These are phyloP conservation scores for Notarius quadriscutis DNA, from an alignment of 2,113 vertebrate genomes.

Conservation along the genomic window DNA sequence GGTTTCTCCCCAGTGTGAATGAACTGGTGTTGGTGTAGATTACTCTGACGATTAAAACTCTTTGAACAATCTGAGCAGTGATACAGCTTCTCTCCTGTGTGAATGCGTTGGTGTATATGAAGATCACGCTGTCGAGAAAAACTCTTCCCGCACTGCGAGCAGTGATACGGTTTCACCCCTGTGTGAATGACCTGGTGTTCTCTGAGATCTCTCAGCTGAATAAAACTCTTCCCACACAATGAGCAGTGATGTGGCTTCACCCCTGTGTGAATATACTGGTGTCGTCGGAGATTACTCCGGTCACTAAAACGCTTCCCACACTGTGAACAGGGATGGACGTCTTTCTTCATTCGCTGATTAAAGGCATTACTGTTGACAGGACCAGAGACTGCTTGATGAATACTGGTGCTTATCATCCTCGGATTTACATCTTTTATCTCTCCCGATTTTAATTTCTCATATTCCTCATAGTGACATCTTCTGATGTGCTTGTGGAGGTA, in stretches of 20 bases:
- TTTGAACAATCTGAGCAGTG: background rate
- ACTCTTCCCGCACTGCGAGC: background rate
- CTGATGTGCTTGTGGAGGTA: background rate
- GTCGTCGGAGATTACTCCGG: conserved; percentile 7
- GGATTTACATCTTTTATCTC: background rate
- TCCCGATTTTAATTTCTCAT: background rate
- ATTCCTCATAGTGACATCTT: background rate
- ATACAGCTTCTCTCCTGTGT: background rate
- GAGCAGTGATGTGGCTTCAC: background rate
- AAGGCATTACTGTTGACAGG: background rate
- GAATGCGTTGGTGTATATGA: background rate
- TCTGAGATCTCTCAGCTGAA: background rate
- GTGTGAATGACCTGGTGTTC: background rate
- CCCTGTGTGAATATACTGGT: background rate
- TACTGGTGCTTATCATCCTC: background rate
- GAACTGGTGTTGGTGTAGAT: background rate
- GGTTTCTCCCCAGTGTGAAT: background rate
- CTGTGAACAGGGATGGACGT: background rate
- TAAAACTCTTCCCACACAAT: background rate
- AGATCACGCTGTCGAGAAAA: background rate
- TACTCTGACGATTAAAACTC: background rate
- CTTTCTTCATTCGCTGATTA: background rate
- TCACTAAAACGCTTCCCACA: background rate
- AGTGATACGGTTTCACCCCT: background rate
- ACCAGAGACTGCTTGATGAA: background rate